Base-by-base conservation (phyloP, 2,888 invertebrate species). In the Dione vanillae region DNA sequence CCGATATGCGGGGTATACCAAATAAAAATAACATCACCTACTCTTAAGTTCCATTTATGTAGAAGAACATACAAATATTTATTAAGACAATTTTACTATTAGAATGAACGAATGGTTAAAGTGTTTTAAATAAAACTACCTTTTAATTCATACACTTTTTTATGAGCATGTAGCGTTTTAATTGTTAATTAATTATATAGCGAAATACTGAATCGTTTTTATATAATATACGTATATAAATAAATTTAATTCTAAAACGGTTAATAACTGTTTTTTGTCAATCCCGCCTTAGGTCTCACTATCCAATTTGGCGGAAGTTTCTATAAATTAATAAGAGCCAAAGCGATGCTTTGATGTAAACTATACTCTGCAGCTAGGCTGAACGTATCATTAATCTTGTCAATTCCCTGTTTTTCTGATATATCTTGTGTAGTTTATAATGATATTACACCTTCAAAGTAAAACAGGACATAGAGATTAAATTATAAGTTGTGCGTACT, bases 361-460 rank as follows among this genome's bases (percentile, higher is more conserved):
- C 82, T 83, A 81, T 80, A 79, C 78, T 77, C 80, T 73, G 78
- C 75, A 81, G 78, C 80, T 85, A 85, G 84, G 85, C 87, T 76
- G 73, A 76, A 76, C 56, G 51, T 75, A 82, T 82, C 83, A 88
- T 91, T 84, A 85, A 88, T 90, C 90, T 88, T 90, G 89, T 88
- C 90, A 85, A 77, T 79, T 78, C 83, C 83, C 82, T 82, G 78
- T 82, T 78, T 82, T 83, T 78, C 82, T 80, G 83, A 80, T 81
- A 76, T 81, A 76, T 82, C 80, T 72, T 75, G 78, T 85, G 83
- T 83, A 84, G 79, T 77, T 77, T 78, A 75, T 78, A 82, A 82
- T 83, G 73, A 80, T 79, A 82, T 80, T 66, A 69, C 41, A 56
- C 52, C 56, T 69, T 70, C 65, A 73, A 65, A 73, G 65, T 75